Conservation (phyloP, 2,888 invertebrate genomes). For the Unio pictorum region DNA sequence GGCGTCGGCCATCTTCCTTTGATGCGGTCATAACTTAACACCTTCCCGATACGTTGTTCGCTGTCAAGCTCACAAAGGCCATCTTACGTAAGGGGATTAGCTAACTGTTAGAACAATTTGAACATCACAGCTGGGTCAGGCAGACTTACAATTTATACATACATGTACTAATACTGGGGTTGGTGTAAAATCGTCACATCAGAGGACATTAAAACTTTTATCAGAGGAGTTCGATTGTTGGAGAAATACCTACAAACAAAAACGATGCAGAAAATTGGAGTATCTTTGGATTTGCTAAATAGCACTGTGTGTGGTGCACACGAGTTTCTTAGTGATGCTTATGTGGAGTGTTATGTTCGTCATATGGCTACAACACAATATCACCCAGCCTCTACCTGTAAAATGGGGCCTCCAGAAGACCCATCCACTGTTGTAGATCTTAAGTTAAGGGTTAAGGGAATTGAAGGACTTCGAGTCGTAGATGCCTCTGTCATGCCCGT, state of each 20-base stretch:
- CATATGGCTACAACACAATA: conserved; percentile 14
- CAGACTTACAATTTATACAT: too few species aligned
- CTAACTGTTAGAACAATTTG: too few species aligned
- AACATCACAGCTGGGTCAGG: too few species aligned
- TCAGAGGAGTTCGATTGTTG: conserved; percentile 12
- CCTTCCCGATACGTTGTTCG: too few species aligned
- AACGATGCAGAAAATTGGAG: conserved; percentile 8
- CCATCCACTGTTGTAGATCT: conserved; percentile 19
- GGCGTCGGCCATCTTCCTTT: too few species aligned
- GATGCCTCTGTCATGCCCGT: conserved; percentile 27
- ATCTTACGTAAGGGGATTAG: too few species aligned
- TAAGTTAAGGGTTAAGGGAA: conserved; percentile 17
- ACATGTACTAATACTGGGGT: too few species aligned
- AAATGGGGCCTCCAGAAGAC: conserved; percentile 21
- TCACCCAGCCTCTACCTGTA: conserved; percentile 28
- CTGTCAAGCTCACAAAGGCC: too few species aligned
- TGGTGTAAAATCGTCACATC: too few species aligned
- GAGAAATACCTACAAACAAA: conserved; percentile 12
- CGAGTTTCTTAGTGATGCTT: conserved; percentile 11
- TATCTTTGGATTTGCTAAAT: conserved; percentile 3
- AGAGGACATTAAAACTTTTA: conserved; percentile 21
- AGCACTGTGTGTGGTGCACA: conserved; percentile 7
- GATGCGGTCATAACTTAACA: too few species aligned
- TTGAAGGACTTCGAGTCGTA: conserved; percentile 15
- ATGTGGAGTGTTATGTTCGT: conserved; percentile 14